Evolutionary conservation across 2,113 vertebrate species (phyloP), one percentile per base, ranked within the genome.

Genomic region (Notiomystis cincta): DNA sequence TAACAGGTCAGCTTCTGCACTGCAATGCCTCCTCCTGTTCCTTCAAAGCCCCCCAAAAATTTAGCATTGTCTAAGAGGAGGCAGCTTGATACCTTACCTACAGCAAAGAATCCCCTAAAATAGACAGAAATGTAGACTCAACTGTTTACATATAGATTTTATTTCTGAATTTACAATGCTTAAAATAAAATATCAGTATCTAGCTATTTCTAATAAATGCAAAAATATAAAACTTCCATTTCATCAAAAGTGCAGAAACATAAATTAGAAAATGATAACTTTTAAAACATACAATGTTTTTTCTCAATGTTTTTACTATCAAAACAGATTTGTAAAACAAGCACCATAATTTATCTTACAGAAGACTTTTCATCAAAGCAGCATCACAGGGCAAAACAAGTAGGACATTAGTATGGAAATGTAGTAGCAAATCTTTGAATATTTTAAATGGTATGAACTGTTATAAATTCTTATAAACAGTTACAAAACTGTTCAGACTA

Each of bases 141-240:
- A 72, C 20, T 58, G 56, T 72, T 80, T 78, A 85, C 15, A 81
- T 6, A 50, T 56, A 48, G 12, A 82, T 60, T 98, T 98, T 98
- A 98, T 97, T 98, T 97, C 60, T 90, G 72, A 84, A 97, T 93
- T 94, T 72, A 97, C 27, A 91, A 66, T n/a, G 87, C 53, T 96
- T 96, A 97, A 97, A 96, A 97, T 87, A 97, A 92, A 94, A 96
- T 86, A 91, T 73, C 87, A 82, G 85, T 94, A 97, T 93, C 90
- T 35, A 96, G 48, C 45, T 87, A 90, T 38, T 81, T 85, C 83
- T 86, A 95, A 96, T 94, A 91, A 96, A 94, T 96, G 84, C 60
- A 97, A 97, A 98, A 98, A 97, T 97, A 97, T 78, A 97, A 95
- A 73, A 95, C 54, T 91, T 92, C 24, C 89, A 65, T 57, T 90